Evolutionary conservation across 2,888 invertebrate species (phyloP), one percentile per base, ranked within the genome.

Genomic region (Bhutanitis thaidina): DNA sequence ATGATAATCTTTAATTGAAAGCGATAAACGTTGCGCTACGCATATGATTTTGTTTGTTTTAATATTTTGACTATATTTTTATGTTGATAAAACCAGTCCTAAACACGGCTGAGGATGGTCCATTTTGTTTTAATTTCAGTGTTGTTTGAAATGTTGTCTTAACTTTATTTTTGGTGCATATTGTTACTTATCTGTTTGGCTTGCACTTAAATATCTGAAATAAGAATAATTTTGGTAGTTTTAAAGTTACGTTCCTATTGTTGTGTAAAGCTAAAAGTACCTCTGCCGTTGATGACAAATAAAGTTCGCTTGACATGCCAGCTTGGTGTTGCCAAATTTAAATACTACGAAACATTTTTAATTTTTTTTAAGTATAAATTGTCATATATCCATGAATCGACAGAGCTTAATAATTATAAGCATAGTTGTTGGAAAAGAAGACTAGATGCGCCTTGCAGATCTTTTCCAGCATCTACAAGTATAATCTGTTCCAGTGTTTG

Each of bases 231-330:
- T 55, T 49, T 37, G 40, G 34, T 62, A 60, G 59, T 47, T 41
- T 77, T 77, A 78, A 75, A 63, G 62, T 70, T 69, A 69, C 74
- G 85, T 86, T 86, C 85, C 85, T 86, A 83, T 80, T 72, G 61
- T 71, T 73, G n/a, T n/a, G 59, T 63, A 65, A 62, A 68, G 65
- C 66, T 57, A n/a, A 56, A 69, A 73, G 60, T 62, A 60, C 57
- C 57, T 60, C 50, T 35, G 45, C 52, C 27, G 43, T 49, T 13
- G 25, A 9, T 13, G 35, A 35, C 7, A 14, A 10, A 37, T n/a
- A 39, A 43, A 43, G 39, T 46, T 43, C 43, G 50, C 49, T 37
- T 41, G 14, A 15, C 16, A 12, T 47, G 59, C 51, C 45, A 46
- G 20, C 52, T 54, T 45, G 36, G 52, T 58, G 51, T 43, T 51